Conservation (phyloP, 1,140 invertebrate genomes). For the Diploscapter pachys region DNA sequence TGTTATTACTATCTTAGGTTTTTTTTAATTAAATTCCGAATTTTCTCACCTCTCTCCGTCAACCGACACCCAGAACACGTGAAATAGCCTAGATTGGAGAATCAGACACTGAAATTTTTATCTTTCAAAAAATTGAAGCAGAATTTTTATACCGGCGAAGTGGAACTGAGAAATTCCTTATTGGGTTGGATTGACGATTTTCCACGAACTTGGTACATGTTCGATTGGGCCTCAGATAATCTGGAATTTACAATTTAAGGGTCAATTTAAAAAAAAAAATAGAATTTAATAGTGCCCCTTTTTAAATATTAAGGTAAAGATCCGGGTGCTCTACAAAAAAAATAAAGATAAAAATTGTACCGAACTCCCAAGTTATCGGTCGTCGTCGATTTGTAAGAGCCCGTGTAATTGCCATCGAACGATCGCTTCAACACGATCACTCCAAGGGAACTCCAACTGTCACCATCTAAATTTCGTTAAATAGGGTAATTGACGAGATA, state of each 20-base stretch:
- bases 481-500: no score
- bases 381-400: slow-evolving; percentile 15
- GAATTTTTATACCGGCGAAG: slow-evolving; percentile 16
- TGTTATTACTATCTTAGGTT: no score
- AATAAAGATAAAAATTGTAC: background rate
- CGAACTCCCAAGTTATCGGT: slow-evolving; percentile 14
- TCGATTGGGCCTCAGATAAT: background rate
- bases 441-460: slow-evolving; percentile 1
- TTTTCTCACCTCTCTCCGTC: slow-evolving; percentile 30
- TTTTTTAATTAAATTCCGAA: no score
- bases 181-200: background rate
- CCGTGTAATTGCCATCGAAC: slow-evolving; percentile 29
- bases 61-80: slow-evolving; percentile 46
- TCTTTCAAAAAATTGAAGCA: background rate
- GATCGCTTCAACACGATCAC: slow-evolving; percentile 9
- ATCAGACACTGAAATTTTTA: slow-evolving; percentile 41
- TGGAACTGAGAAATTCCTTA: slow-evolving; percentile 9
- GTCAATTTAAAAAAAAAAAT: background rate
- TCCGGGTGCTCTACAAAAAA: background rate
- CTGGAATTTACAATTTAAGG: background rate
- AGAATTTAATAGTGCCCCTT: background rate
- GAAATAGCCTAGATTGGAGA: slow-evolving; percentile 41
- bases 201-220: slow-evolving; percentile 3
- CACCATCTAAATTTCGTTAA: no score
- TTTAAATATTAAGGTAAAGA: background rate